A percentile compares a stretch with the other conserved stretches of the same genome.
These are phyloP conservation scores for Aegotheles bennettii DNA, from an alignment of 2,113 vertebrate species.

Conservation along the genomic window DNA sequence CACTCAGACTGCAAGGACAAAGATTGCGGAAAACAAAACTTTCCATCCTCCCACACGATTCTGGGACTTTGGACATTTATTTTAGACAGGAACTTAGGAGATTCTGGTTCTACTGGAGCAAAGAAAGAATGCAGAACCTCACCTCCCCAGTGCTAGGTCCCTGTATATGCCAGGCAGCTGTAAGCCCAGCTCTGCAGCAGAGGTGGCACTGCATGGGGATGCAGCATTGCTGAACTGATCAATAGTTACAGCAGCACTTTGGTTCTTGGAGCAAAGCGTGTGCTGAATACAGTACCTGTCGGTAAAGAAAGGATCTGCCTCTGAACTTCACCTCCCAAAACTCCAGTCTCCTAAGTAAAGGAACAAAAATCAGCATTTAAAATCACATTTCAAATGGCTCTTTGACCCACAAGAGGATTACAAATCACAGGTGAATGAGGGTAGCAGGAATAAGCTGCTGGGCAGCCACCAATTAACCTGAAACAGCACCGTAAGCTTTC, in stretches of 20 bases:
- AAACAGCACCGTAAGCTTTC: not conserved
- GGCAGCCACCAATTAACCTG: not conserved
- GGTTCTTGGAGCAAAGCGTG: not conserved
- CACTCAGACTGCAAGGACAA: not conserved
- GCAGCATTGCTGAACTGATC: not conserved
- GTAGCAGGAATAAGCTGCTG: not conserved
- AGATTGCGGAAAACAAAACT: not conserved
- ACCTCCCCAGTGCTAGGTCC: not conserved
- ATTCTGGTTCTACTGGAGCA: not conserved
- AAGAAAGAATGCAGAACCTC: not conserved
- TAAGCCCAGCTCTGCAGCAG: not conserved
- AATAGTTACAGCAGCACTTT: accelerated
- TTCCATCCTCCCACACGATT: not conserved
- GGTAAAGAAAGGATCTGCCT: slow-evolving; percentile 86
- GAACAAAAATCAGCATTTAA: not conserved
- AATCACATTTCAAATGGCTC: not conserved
- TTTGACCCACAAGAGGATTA: not conserved
- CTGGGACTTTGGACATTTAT: not conserved
- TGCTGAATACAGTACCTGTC: slow-evolving; percentile 73
- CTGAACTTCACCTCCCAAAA: slow-evolving; percentile 86
- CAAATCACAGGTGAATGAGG: accelerated
- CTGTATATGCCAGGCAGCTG: not conserved
- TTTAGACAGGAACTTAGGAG: not conserved
- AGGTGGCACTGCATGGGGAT: not conserved
- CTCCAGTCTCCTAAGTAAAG: slow-evolving; percentile 70